Evolutionary conservation across 2,888 invertebrate species (phyloP).

Genomic region (Trypoxylon attenuatum): DNA sequence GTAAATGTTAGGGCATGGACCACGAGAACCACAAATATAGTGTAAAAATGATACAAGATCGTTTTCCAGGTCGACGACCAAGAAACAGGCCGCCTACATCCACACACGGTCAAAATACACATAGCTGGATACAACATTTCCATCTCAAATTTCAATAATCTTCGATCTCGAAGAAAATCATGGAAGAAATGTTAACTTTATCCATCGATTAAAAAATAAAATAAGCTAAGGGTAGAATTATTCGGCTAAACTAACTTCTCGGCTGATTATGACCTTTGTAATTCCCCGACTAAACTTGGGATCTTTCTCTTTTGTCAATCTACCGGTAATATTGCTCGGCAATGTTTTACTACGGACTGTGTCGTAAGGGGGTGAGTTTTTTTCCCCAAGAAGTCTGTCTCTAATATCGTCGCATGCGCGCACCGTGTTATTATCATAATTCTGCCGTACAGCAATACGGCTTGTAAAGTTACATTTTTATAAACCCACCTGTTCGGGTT

Average conservation of each 20-base stretch:
- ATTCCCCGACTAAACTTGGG: too few species aligned
- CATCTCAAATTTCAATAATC: conserved; percentile 10
- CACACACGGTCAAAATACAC: conserved; percentile 14
- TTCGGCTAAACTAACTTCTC: too few species aligned
- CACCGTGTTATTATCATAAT: conserved; percentile 26
- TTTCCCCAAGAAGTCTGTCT: not conserved
- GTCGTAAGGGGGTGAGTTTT: too few species aligned
- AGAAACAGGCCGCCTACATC: conserved; percentile 20
- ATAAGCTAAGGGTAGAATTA: too few species aligned
- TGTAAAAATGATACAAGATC: conserved; percentile 5
- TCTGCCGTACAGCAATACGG: not conserved
- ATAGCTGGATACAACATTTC: conserved; percentile 16
- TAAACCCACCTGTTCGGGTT: not conserved
- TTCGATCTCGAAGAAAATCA: not conserved
- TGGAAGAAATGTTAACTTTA: not conserved
- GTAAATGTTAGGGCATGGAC: conserved; percentile 8
- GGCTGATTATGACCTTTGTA: too few species aligned
- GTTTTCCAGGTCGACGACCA: not conserved
- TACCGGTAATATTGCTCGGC: too few species aligned
- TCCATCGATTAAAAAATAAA: too few species aligned
- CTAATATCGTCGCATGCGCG: conserved; percentile 10
- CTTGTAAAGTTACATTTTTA: conserved; percentile 9
- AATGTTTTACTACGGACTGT: too few species aligned
- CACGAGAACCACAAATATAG: conserved; percentile 5
- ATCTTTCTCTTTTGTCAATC: too few species aligned